These are phyloP conservation scores for Nasonovia ribisnigri DNA, from an alignment of 2,888 invertebrate species.

Conservation along the genomic window DNA sequence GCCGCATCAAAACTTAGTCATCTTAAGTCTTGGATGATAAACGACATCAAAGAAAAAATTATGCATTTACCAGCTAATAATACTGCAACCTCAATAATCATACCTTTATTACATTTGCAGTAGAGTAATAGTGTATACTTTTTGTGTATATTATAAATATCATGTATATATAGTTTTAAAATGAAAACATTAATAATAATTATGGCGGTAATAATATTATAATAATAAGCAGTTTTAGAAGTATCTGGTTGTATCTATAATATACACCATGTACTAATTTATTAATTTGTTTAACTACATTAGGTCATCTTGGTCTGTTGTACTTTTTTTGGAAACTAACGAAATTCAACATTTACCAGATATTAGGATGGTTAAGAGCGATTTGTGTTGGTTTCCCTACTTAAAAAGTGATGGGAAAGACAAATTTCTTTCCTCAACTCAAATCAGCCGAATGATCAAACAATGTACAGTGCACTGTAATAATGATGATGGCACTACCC, in stretches of 20 bases:
- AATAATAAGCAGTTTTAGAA: too few species aligned
- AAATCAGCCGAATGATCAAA: too few species aligned
- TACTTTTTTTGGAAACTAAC: not conserved
- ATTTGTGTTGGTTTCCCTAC: not conserved
- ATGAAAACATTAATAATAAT: not conserved
- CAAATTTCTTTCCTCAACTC: too few species aligned
- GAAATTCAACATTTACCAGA: not conserved
- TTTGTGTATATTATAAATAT: not conserved
- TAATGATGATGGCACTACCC: not conserved
- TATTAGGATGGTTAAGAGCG: not conserved
- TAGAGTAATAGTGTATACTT: not conserved
- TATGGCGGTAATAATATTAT: too few species aligned
- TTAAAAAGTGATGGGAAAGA: too few species aligned
- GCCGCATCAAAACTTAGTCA: not conserved
- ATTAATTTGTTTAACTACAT: not conserved
- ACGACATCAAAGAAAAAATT: not conserved
- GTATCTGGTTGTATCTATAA: not conserved
- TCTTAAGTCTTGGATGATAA: not conserved
- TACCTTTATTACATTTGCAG: conserved; percentile 21
- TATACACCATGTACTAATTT: not conserved
- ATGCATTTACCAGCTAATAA: not conserved
- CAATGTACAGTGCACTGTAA: too few species aligned
- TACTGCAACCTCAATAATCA: not conserved
- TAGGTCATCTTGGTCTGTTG: conserved; percentile 26
- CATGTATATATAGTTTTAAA: not conserved